Base-by-base conservation (phyloP, 2,113 vertebrate species). In the Peromyscus leucopus region DNA sequence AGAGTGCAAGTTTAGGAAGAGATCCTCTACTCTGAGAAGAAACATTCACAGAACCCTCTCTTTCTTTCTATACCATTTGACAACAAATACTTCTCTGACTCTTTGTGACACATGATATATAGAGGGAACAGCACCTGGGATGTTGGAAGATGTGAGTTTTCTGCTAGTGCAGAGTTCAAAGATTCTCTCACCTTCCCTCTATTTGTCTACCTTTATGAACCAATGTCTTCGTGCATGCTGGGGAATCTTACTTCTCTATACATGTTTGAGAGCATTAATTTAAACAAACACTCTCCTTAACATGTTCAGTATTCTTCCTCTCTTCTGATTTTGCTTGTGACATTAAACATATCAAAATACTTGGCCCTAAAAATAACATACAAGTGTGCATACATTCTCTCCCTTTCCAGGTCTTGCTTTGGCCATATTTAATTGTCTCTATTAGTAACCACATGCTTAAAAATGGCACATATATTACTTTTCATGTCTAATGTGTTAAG, bases 111-210 rank as follows among this genome's bases (percentile, higher is more conserved):
- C 76, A 48, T 65, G 11, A 21, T 17, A 2, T 21, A 16, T 0
- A 91, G 61, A 90, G 80, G 91, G 94, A 93, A 85, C 76, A 69
- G 16, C 33, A 71, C 48, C 26, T 71, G 48, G 87, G 84, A 83
- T 55, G 11, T 59, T 59, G 10, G 10, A 90, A 75, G 13, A n/a
- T 42, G 3, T 16, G 33, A 84, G 24, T 10, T 82, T 74, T 36
- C 65, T 74, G 11, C 48, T 91, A 46, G 36, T 21, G 17, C 22
- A 63, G 11, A 51, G 13, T 19, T 72, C 15, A 63, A 28, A 17
- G 55, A 36, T 90, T 22, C 22, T 82, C 95, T 69, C 5, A 8
- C 72, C 55, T 22, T 79, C 33, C 7, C 55, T 19, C 36, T 48
- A 16, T 55, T 59, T 1, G 0, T 82, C 21, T 87, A 75, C 33